These are phyloP conservation scores for Acleris emargana DNA, from an alignment of 2,888 invertebrate species.

Conservation along the genomic window DNA sequence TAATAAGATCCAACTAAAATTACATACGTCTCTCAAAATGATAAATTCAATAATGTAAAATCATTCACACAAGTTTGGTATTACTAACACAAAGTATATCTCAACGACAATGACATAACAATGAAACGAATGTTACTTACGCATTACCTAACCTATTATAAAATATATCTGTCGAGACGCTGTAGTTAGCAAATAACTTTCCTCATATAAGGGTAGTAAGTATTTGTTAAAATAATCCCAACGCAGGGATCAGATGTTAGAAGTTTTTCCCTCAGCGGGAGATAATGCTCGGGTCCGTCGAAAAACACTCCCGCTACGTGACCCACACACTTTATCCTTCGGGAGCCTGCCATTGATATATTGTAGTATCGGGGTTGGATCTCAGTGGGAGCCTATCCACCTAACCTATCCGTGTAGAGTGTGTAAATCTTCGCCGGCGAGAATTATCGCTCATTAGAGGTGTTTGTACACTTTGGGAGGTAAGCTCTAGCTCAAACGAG, in stretches of 20 bases:
- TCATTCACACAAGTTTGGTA: too few relatives aligned
- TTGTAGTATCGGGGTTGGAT: conserved; percentile 54
- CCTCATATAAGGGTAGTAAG: conserved; percentile 10
- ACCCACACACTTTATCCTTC: conserved; percentile 66
- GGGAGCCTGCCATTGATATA: conserved; percentile 66
- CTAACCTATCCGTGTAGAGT: conserved; percentile 56
- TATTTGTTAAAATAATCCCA: conserved; percentile 37
- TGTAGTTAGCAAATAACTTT: not conserved
- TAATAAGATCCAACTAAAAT: too few relatives aligned
- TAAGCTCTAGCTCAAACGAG: conserved; percentile 17
- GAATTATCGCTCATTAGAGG: conserved; percentile 67
- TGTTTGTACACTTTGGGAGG: conserved; percentile 56
- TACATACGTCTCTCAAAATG: too few relatives aligned
- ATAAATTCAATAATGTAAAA: too few relatives aligned
- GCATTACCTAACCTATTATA: too few relatives aligned
- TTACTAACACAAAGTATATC: too few relatives aligned
- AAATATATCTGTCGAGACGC: too few relatives aligned
- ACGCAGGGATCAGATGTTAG: conserved; percentile 48
- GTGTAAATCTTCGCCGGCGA: conserved; percentile 62
- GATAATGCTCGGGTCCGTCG: conserved; percentile 65
- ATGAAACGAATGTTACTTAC: too few relatives aligned
- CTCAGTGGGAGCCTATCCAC: conserved; percentile 50
- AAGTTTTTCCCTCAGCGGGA: conserved; percentile 55
- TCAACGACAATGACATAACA: too few relatives aligned
- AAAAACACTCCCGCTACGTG: conserved; percentile 75